Evolutionary conservation across 1,140 invertebrate species (phyloP).

Genomic region (Pseudomyrmex dendroicus): DNA sequence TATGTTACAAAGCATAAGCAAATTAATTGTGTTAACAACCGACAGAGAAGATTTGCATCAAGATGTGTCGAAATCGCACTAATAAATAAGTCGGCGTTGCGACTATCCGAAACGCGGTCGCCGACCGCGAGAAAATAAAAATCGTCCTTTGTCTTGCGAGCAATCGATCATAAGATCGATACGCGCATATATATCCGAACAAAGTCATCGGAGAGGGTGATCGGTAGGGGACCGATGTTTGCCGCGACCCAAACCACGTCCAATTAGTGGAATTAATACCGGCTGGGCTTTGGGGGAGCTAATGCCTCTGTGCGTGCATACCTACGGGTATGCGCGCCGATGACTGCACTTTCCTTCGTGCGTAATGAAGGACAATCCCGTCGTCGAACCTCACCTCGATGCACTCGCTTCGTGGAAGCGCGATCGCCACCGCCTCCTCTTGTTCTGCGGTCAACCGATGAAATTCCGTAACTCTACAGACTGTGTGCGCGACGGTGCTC

Average conservation of each 20-base stretch:
- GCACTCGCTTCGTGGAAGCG: conserved; percentile 68
- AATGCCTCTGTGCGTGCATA: conserved; percentile 79
- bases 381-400: conserved; percentile 61
- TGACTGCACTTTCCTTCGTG: conserved; percentile 83
- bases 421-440: conserved; percentile 65
- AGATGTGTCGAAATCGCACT: background rate
- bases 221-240: conserved; percentile 78
- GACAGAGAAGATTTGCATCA: conserved; percentile 24
- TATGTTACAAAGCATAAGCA: no score
- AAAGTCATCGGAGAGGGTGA: conserved; percentile 41
- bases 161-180: conserved; percentile 78
- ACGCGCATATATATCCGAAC: conserved; percentile 60
- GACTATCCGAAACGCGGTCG: no score
- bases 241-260: conserved; percentile 81
- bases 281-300: conserved; percentile 81
- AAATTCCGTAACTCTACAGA: conserved; percentile 68
- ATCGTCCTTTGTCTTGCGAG: conserved; percentile 56
- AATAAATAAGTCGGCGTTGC: background rate
- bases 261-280: conserved; percentile 84
- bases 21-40: background rate
- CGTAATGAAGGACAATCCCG: conserved; percentile 81
- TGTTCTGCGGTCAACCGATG: conserved; percentile 68
- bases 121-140: conserved; percentile 30
- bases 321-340: conserved; percentile 78
- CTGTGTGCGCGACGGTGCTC: conserved; percentile 36